A percentile compares a stretch with the other conserved stretches of the same genome.
phyloP scores from a whole-genome alignment of 1,140 invertebrate species.

The Ruditapes philippinarum region DNA sequence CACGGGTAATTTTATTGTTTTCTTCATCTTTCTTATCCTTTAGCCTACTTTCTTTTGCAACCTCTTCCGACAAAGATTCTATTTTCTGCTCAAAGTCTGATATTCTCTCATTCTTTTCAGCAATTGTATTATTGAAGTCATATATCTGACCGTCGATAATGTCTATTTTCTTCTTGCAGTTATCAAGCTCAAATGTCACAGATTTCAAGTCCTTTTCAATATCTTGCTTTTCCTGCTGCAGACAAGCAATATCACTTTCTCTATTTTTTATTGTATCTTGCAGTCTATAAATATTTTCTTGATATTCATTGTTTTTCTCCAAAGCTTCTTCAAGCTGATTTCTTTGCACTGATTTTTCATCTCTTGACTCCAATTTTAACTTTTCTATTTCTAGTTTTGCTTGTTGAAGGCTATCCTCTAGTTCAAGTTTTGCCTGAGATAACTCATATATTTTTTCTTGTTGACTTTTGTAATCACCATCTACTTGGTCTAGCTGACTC shows the following conservation, averaged over 20 bases:
- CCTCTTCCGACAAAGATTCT: neutral
- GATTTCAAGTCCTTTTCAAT: constrained; percentile 17
- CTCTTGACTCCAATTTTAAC: constrained; percentile 3
- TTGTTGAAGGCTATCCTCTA: constrained; percentile 34
- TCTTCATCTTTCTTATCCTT: constrained; percentile 36
- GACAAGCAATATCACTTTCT: constrained; percentile 9
- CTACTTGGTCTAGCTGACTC: constrained; percentile 46
- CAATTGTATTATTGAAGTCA: neutral
- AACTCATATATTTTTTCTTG: constrained; percentile 40
- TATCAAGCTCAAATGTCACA: neutral
- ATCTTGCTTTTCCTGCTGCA: constrained; percentile 26
- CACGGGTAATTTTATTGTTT: neutral
- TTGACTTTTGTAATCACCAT: constrained; percentile 20
- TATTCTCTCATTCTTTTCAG: neutral
- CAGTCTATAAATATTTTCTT: constrained; percentile 37
- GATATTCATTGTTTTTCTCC: constrained; percentile 35
- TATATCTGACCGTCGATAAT: neutral
- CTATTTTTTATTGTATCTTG: constrained; percentile 38
- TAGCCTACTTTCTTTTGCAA: constrained; percentile 2
- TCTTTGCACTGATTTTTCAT: neutral
- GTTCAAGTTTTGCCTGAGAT: neutral
- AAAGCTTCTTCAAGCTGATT: neutral
- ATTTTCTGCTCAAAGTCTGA: constrained; percentile 25
- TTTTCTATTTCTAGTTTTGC: constrained; percentile 30
- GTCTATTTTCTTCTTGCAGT: neutral